Evolutionary conservation across 2,888 invertebrate species (phyloP).

Genomic region (Ophion obscuratus): DNA sequence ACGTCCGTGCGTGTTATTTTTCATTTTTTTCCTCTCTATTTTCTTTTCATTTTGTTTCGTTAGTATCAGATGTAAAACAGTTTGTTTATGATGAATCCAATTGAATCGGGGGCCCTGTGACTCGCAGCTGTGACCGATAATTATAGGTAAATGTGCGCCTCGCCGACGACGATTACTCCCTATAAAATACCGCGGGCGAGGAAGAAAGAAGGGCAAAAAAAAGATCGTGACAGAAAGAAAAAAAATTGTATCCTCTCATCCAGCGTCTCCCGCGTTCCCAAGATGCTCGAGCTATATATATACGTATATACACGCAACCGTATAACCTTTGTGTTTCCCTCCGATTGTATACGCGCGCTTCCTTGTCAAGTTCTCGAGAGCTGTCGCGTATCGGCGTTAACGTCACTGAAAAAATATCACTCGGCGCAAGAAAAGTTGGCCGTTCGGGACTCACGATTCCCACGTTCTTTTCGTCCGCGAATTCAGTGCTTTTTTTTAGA

Average conservation of each 20-base stretch:
- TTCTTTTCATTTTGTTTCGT: slow-evolving; percentile 70
- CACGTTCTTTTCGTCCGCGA: not conserved
- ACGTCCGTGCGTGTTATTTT: slow-evolving; percentile 57
- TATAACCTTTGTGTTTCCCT: slow-evolving; percentile 63
- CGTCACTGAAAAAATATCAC: slow-evolving; percentile 20
- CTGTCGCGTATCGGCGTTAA: slow-evolving; percentile 23
- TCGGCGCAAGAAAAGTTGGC: slow-evolving; percentile 16
- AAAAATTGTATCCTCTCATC: slow-evolving; percentile 47
- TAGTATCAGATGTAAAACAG: slow-evolving; percentile 66
- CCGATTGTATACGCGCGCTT: slow-evolving; percentile 26
- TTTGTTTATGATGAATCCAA: slow-evolving; percentile 79
- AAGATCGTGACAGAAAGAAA: slow-evolving; percentile 41
- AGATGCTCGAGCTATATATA: slow-evolving; percentile 39
- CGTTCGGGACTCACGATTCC: not conserved
- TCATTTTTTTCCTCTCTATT: slow-evolving; percentile 51
- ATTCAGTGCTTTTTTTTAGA: not conserved
- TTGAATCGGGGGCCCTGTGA: slow-evolving; percentile 75
- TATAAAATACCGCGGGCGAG: slow-evolving; percentile 12
- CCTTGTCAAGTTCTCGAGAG: slow-evolving; percentile 49
- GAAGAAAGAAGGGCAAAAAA: slow-evolving; percentile 26
- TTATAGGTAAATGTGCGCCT: slow-evolving; percentile 74
- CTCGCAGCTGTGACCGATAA: slow-evolving; percentile 74
- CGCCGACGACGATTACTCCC: not conserved
- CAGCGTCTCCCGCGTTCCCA: slow-evolving; percentile 62
- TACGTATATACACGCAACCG: slow-evolving; percentile 29